phyloP scores from a whole-genome alignment of 1,140 invertebrate species.

The Leptopilina clavipes region DNA sequence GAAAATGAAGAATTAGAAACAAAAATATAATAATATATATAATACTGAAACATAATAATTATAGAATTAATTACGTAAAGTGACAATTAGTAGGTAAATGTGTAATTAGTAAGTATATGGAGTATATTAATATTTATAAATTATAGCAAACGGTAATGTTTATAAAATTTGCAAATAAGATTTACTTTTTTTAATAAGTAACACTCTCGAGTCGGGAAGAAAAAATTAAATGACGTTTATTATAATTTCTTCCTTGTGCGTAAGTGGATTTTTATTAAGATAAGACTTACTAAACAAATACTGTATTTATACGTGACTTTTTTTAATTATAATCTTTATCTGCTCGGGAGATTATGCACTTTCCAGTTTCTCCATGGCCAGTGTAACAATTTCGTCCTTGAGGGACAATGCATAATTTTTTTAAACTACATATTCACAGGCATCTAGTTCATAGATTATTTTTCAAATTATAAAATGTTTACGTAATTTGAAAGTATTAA shows the following conservation, averaged over 20 bases:
- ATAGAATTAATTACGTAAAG: neutral
- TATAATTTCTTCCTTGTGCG: neutral
- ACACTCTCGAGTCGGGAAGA: neutral
- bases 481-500: neutral
- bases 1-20: neutral
- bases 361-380: constrained; percentile 26
- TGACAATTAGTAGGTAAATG: neutral
- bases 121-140: neutral
- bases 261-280: constrained; percentile 13
- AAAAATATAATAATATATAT: no score
- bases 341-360: constrained; percentile 7
- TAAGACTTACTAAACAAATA: constrained; percentile 24
- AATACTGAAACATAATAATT: no score
- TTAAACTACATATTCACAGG: neutral
- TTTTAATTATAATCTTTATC: neutral
- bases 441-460: neutral
- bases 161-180: neutral
- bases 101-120: neutral
- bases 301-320: neutral
- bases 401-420: constrained; percentile 4
- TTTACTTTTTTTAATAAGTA: neutral
- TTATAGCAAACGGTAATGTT: neutral
- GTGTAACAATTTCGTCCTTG: constrained; percentile 14
- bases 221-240: neutral
- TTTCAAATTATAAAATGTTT: neutral